Evolutionary conservation across 53 echinoderm and acorn worm species (phyloP).

Genomic region (Zoroaster sp.): DNA sequence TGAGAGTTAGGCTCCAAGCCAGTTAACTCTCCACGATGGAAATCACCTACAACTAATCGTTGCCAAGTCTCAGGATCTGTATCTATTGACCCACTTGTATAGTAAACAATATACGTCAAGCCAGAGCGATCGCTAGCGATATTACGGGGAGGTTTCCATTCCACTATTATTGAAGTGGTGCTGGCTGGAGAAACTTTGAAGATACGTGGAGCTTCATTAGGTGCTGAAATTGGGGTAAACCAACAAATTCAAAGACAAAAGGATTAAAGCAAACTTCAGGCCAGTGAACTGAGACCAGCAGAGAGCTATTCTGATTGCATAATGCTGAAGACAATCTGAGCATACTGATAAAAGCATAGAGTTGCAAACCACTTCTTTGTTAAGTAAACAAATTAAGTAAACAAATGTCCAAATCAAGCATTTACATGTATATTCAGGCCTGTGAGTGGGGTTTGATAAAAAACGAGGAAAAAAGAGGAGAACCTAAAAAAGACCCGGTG

Average conservation of each 20-base stretch:
- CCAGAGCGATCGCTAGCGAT: conserved; percentile 65
- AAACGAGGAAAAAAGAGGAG: too few species aligned
- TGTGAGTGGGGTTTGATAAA: too few species aligned
- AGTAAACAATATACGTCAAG: conserved; percentile 77
- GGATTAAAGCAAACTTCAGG: too few species aligned
- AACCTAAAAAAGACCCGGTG: too few species aligned
- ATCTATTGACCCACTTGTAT: conserved; percentile 62
- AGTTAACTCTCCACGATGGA: conserved; percentile 51
- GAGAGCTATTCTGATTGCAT: too few species aligned
- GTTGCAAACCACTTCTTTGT: too few species aligned
- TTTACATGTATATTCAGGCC: too few species aligned
- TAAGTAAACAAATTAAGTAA: too few species aligned
- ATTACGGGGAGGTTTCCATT: conserved; percentile 77
- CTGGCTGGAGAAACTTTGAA: conserved; percentile 42
- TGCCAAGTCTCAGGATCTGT: conserved; percentile 60
- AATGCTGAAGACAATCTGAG: too few species aligned
- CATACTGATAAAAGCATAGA: too few species aligned
- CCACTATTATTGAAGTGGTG: conserved; percentile 69
- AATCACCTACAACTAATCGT: conserved; percentile 47
- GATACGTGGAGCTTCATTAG: conserved; percentile 58
- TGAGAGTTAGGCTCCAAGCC: conserved; percentile 67
- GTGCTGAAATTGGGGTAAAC: conserved; percentile 40
- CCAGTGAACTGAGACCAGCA: too few species aligned
- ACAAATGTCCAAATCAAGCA: too few species aligned
- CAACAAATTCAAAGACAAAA: neutral